Evolutionary conservation across 1,140 invertebrate species (phyloP), one percentile per base, ranked within the genome.

Genomic region (Rhopalosiphum padi): DNA sequence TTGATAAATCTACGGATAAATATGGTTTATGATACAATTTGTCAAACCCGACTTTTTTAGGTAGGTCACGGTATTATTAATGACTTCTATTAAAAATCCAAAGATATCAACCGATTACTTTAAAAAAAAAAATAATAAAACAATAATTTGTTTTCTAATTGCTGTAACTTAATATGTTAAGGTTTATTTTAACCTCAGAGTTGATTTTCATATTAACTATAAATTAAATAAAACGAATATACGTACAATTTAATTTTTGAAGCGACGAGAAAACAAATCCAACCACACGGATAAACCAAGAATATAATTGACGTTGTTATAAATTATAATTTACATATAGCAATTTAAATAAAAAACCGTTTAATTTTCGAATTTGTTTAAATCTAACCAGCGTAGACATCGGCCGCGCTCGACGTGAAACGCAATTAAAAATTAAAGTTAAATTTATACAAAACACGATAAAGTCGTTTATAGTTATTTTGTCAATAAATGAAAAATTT

Each of bases 1-100:
- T 55, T 55, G 51, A 90, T 53, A 60, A 55, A 41, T 37, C 53
- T 60, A 35, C 25, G 6, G 35, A 90, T 90, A 60, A 90, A 90
- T 23, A 37, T 90, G 37, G 48, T 60, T 89, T 53, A 60, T 60
- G 89, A 41, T 90, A 60, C 25, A 43, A 30, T 90, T 90, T 60
- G 89, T 60, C 89, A 60, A 43, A 53, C 22, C 37, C 55, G n/a
- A 37, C 53, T 60, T 25, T 60, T 60, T 25, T 53, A 90, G 37
- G 18, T 41, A 60, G 6, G 9, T 8, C 2, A 25, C 3, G 51
- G 60, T n/a, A 35, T 60, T 90, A 90, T 90, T 25, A 90, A 60
- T 60, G 25, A 23, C 35, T 90, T 60, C 2, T 60, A 41, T 30
- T 2, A n/a, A 4, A 23, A 55, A 55, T 30, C 7, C 37, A 1